Percentiles rank a stretch among this genome's conserved stretches.
Conservation (phyloP, 2,797 vertebrate genomes). For the Antrozous pallidus region DNA sequence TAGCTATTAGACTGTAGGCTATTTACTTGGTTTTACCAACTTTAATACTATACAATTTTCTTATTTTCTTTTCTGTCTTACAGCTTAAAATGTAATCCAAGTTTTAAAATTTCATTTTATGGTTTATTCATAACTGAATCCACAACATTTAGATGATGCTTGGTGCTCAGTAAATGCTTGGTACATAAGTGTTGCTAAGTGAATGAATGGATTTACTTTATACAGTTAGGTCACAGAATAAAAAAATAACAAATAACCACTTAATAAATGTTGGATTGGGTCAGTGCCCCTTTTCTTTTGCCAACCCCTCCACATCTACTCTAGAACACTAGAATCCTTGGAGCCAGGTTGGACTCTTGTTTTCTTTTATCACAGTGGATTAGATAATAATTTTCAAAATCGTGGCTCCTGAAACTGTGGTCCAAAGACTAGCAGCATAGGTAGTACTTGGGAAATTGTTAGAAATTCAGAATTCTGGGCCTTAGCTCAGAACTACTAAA, state of each 20-base stretch:
- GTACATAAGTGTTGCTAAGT: neutral
- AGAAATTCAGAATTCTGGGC: neutral
- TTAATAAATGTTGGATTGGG: neutral
- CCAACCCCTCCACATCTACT: neutral
- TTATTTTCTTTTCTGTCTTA: neutral
- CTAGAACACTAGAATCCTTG: neutral
- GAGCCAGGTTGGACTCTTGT: neutral
- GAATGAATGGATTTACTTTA: conserved; percentile 5
- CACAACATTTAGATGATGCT: neutral
- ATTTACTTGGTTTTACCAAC: neutral
- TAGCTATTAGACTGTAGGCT: neutral
- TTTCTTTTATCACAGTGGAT: neutral
- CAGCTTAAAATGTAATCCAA: neutral
- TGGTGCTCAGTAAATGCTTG: neutral
- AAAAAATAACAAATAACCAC: neutral
- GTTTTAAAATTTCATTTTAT: neutral
- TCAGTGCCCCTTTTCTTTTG: neutral
- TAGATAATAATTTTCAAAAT: conserved; percentile 34
- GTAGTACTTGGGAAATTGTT: neutral
- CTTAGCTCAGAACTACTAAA: neutral
- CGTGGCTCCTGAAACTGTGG: neutral
- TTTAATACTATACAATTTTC: neutral
- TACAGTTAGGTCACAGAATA: neutral
- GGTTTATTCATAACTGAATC: neutral
- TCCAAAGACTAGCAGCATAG: neutral